These are phyloP conservation scores for Hesperia comma DNA, from an alignment of 2,888 invertebrate species.

Conservation along the genomic window DNA sequence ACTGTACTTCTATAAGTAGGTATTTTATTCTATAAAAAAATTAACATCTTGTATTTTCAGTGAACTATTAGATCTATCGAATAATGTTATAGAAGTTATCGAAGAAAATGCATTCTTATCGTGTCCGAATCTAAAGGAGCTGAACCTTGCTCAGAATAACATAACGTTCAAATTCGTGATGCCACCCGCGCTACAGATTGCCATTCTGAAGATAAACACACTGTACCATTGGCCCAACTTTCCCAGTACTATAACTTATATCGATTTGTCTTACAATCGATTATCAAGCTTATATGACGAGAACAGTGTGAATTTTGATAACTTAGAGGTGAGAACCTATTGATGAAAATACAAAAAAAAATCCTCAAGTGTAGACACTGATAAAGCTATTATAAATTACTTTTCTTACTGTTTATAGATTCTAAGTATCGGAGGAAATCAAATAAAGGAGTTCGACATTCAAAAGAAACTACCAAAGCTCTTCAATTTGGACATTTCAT, in stretches of 20 bases:
- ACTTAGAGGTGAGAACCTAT: slow-evolving; percentile 66
- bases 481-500: slow-evolving; percentile 78
- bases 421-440: slow-evolving; percentile 74
- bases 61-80: slow-evolving; percentile 73
- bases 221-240: slow-evolving; percentile 75
- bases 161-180: slow-evolving; percentile 72
- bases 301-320: slow-evolving; percentile 67
- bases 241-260: slow-evolving; percentile 68
- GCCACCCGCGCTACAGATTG: slow-evolving; percentile 68
- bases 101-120: slow-evolving; percentile 69
- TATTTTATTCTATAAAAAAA: no score
- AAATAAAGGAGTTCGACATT: slow-evolving; percentile 73
- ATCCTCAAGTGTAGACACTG: neutral
- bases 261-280: slow-evolving; percentile 75
- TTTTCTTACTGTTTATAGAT: slow-evolving; percentile 60
- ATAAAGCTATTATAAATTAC: neutral
- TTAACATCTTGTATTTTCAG: slow-evolving; percentile 53
- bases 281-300: slow-evolving; percentile 69
- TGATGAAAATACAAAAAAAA: neutral
- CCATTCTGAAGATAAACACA: slow-evolving; percentile 70
- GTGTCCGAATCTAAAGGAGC: slow-evolving; percentile 66
- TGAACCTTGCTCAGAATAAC: slow-evolving; percentile 77
- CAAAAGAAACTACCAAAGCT: slow-evolving; percentile 70
- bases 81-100: slow-evolving; percentile 74
- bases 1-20: no score